Percentiles rank a stretch among this genome's conserved stretches.
phyloP scores from a whole-genome alignment of 92 coral and sea anemone species.

The Zoanthus solanderi region DNA sequence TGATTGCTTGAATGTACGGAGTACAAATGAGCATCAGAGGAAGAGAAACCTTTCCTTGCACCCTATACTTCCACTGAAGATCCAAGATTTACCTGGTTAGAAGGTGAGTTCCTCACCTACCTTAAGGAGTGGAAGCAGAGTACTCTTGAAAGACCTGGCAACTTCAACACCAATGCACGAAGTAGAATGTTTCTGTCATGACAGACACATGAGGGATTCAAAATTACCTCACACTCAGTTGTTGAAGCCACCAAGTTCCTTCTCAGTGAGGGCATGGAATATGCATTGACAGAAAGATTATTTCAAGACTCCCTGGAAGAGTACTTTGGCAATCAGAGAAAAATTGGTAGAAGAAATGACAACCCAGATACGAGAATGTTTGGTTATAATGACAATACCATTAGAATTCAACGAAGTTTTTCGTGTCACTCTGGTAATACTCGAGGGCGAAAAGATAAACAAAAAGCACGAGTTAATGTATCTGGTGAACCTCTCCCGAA shows the following conservation, averaged over 20 bases:
- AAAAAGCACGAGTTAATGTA: not conserved
- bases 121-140: no score
- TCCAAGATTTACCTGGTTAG: no score
- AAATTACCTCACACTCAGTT: not conserved
- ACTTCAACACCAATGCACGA: no score
- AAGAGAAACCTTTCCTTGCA: no score
- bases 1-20: no score
- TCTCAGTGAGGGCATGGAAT: not conserved
- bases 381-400: conserved; percentile 39
- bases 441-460: not conserved
- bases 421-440: not conserved
- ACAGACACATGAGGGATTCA: not conserved
- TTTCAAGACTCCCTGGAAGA: not conserved
- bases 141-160: no score
- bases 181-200: not conserved
- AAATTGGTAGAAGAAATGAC: conserved; percentile 27
- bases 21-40: no score
- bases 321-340: conserved; percentile 20
- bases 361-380: conserved; percentile 37
- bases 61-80: no score
- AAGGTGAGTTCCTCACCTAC: no score
- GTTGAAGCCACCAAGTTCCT: not conserved
- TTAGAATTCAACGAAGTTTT: not conserved
- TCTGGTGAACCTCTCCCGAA: not conserved
- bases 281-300: not conserved